Conservation (phyloP, 2,888 invertebrate genomes). For the Cecidostiba fungosa region DNA sequence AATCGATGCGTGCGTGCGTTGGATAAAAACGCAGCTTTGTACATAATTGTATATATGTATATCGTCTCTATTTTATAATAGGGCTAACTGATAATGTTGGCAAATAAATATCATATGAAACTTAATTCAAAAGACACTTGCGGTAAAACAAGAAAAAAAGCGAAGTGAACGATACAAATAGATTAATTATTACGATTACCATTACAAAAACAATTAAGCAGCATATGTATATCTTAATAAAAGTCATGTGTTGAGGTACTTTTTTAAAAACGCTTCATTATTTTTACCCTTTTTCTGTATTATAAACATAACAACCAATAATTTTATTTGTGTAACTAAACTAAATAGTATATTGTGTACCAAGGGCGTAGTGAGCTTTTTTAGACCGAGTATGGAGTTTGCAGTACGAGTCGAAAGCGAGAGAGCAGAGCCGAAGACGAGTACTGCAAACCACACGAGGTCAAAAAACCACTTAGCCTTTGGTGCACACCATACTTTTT, state of each 20-base stretch:
- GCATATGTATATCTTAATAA: conserved; percentile 80
- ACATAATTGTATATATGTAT: conserved; percentile 80
- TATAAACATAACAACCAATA: conserved; percentile 24
- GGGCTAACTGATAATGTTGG: conserved; percentile 73
- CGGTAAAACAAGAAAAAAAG: conserved; percentile 66
- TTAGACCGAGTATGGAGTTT: no score
- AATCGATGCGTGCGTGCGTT: conserved; percentile 73
- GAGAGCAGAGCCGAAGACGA: no score
- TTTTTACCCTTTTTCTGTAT: conserved; percentile 58
- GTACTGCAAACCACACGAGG: no score
- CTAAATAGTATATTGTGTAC: no score
- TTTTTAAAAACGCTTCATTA: conserved; percentile 77
- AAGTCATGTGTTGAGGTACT: conserved; percentile 80
- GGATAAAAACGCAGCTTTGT: conserved; percentile 71
- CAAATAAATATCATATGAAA: conserved; percentile 73
- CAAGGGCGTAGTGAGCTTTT: no score
- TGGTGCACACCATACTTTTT: no score
- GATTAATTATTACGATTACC: conserved; percentile 77
- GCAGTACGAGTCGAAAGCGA: no score
- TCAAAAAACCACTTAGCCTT: no score
- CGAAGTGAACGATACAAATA: conserved; percentile 75
- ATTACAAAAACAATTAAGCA: conserved; percentile 77
- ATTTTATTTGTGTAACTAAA: conserved; percentile 41
- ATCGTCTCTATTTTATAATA: conserved; percentile 79
- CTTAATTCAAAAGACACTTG: conserved; percentile 60